Conservation (phyloP, 1,140 invertebrate species). For the Bemisia tabaci region DNA sequence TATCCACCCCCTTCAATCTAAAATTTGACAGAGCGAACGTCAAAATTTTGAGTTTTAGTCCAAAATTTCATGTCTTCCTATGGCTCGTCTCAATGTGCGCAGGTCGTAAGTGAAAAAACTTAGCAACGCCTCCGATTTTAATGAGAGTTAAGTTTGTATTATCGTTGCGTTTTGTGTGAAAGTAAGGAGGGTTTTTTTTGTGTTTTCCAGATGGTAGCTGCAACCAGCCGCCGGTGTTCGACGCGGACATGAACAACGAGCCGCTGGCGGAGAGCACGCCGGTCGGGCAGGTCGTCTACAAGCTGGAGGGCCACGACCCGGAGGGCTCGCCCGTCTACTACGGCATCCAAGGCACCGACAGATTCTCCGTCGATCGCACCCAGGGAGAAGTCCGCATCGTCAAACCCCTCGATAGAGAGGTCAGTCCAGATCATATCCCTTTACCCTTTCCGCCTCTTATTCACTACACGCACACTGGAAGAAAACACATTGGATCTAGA, state of each 20-base stretch:
- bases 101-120: too few relatives aligned
- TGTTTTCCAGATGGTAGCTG: background rate
- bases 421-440: too few relatives aligned
- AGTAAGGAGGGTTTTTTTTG: background rate
- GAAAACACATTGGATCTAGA: too few relatives aligned
- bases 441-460: too few relatives aligned
- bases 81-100: too few relatives aligned
- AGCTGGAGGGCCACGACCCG: slow-evolving; percentile 61
- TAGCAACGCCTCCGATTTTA: background rate
- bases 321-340: slow-evolving; percentile 55
- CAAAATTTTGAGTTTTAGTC: background rate
- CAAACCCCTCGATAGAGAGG: slow-evolving; percentile 69
- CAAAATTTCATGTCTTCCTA: too few relatives aligned
- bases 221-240: slow-evolving; percentile 40
- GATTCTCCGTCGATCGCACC: slow-evolving; percentile 56
- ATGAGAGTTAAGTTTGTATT: background rate
- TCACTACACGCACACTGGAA: too few relatives aligned
- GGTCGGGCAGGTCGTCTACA: slow-evolving; percentile 59
- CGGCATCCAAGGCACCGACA: slow-evolving; percentile 64
- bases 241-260: slow-evolving; percentile 53
- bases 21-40: background rate
- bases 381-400: slow-evolving; percentile 63
- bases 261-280: slow-evolving; percentile 60
- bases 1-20: too few relatives aligned
- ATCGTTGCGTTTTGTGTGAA: background rate